These are phyloP conservation scores for Chrysogorgia sp. DNA, from an alignment of 92 coral and sea anemone genomes.

Conservation along the genomic window DNA sequence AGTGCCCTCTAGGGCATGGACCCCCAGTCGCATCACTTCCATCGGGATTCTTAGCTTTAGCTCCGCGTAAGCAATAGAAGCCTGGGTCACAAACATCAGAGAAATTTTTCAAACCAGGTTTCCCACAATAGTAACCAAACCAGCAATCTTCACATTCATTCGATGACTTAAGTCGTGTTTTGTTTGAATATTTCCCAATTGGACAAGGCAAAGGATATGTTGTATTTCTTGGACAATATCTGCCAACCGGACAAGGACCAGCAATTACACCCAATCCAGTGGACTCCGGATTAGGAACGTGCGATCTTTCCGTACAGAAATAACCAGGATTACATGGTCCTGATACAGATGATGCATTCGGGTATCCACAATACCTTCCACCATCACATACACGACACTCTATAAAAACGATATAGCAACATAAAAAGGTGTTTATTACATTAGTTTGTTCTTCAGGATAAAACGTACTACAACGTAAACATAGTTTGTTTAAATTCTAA, in stretches of 20 bases:
- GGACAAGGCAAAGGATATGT: slow-evolving; percentile 91
- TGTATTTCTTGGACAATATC: slow-evolving; percentile 80
- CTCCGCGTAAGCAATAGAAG: slow-evolving; percentile 88
- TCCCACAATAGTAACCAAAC: slow-evolving; percentile 89
- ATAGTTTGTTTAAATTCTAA: no score
- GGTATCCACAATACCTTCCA: slow-evolving; percentile 92
- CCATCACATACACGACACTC: slow-evolving; percentile 95
- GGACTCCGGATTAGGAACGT: slow-evolving; percentile 79
- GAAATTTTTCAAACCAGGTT: slow-evolving; percentile 71
- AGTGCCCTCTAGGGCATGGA: slow-evolving; percentile 97
- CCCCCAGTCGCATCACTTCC: slow-evolving; percentile 85
- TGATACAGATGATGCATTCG: slow-evolving; percentile 86
- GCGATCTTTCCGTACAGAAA: slow-evolving; percentile 85
- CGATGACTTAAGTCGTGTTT: slow-evolving; percentile 64
- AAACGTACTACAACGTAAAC: no score
- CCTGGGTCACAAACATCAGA: slow-evolving; percentile 93
- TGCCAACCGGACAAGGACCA: slow-evolving; percentile 94
- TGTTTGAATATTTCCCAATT: slow-evolving; percentile 86
- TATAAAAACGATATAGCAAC: slow-evolving; percentile 7
- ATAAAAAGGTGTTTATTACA: not conserved
- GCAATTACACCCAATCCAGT: slow-evolving; percentile 77
- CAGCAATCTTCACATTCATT: slow-evolving; percentile 80
- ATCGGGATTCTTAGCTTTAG: slow-evolving; percentile 85
- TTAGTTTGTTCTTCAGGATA: no score
- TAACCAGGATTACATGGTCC: slow-evolving; percentile 85